Percentiles rank a stretch among this genome's conserved stretches.
Evolutionary conservation across 2,797 vertebrate genomes (phyloP).

Genomic region (Urosaurus nigricauda): DNA sequence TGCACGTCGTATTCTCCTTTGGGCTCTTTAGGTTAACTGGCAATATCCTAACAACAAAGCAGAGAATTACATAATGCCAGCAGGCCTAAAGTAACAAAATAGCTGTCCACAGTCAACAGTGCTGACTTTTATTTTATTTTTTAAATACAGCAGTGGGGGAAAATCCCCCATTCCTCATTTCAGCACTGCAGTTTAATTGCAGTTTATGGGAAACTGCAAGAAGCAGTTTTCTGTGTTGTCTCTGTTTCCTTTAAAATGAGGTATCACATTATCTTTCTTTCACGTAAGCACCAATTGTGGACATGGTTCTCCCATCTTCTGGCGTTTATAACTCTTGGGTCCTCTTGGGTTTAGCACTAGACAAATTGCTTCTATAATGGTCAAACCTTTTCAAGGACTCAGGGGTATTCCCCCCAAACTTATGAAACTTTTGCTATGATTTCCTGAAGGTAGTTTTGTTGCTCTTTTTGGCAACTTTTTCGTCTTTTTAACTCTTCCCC

Average conservation of each 20-base stretch:
- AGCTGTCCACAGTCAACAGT: conserved; percentile 11
- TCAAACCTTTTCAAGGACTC: conserved; percentile 2
- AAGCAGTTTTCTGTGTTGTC: background rate
- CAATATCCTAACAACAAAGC: conserved; percentile 14
- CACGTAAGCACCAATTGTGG: background rate
- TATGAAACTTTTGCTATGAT: conserved; percentile 11
- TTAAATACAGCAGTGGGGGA: background rate
- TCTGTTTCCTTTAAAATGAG: conserved; percentile 5
- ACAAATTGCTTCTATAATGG: background rate
- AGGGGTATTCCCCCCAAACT: conserved; percentile 4
- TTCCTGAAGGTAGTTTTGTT: background rate
- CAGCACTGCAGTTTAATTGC: background rate
- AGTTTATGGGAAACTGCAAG: background rate
- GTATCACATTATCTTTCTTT: background rate
- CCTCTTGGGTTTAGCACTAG: background rate
- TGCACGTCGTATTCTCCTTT: background rate
- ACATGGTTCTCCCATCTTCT: background rate
- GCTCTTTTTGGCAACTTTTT: background rate
- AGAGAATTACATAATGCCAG: conserved; percentile 31
- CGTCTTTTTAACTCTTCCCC: background rate
- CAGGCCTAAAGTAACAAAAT: conserved; percentile 25
- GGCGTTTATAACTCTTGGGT: background rate
- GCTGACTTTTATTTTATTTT: background rate
- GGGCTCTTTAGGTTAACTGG: conserved; percentile 5
- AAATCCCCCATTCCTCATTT: background rate